Evolutionary conservation across 2,113 vertebrate genomes (phyloP).

Genomic region (Stegastes partitus): DNA sequence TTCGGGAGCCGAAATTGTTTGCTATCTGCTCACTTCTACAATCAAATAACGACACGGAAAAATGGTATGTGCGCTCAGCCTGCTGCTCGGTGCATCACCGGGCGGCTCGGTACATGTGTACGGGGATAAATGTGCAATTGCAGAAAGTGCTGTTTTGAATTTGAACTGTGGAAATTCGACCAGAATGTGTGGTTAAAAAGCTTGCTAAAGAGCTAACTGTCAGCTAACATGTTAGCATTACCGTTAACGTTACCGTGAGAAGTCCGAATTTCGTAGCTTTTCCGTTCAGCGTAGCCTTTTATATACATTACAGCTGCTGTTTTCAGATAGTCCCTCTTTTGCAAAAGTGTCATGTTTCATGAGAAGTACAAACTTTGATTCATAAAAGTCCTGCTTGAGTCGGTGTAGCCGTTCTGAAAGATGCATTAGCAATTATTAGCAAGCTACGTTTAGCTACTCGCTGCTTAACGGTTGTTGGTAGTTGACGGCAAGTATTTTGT

Average conservation of each 20-base stretch:
- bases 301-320: fast-evolving
- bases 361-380: background rate
- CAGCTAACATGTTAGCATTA: conserved; percentile 68
- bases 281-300: background rate
- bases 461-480: conserved; percentile 11
- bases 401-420: background rate
- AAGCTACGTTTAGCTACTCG: conserved; percentile 52
- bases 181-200: conserved; percentile 51
- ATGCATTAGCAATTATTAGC: conserved; percentile 54
- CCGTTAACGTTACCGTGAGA: conserved; percentile 10
- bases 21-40: conserved; percentile 65
- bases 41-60: conserved; percentile 72
- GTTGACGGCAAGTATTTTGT: background rate
- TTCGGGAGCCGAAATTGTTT: conserved; percentile 81
- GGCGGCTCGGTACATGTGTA: background rate
- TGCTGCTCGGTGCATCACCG: background rate
- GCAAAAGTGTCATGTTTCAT: fast-evolving
- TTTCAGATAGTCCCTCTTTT: fast-evolving
- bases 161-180: conserved; percentile 46
- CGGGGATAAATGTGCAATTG: background rate
- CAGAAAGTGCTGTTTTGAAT: conserved; percentile 46
- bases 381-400: background rate
- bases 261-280: conserved; percentile 5
- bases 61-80: conserved; percentile 77
- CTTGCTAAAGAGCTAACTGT: conserved; percentile 65